Evolutionary conservation across 2,888 invertebrate genomes (phyloP).

Genomic region (Mellilla xanthometata): DNA sequence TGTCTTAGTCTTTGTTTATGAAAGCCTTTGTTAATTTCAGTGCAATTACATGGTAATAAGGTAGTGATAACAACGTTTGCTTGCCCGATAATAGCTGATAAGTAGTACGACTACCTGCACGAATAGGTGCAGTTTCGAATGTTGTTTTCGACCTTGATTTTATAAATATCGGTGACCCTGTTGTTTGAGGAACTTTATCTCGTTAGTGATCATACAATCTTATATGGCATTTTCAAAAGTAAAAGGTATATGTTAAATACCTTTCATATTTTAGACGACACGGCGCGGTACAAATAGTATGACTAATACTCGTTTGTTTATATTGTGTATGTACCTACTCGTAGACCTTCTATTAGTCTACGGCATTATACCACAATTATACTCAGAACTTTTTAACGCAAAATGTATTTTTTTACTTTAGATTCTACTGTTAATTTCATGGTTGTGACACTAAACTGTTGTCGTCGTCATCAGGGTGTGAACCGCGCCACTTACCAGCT

Average conservation of each 20-base stretch:
- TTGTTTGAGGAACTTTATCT: too few relatives aligned
- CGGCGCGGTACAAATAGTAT: too few relatives aligned
- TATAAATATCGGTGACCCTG: constrained; percentile 9
- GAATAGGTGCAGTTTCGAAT: constrained; percentile 34
- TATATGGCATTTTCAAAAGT: too few relatives aligned
- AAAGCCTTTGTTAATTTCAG: constrained; percentile 28
- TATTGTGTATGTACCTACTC: too few relatives aligned
- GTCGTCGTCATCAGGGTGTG: constrained; percentile 5
- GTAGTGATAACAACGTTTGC: constrained; percentile 52
- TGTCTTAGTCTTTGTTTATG: constrained; percentile 38
- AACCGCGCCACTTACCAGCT: constrained; percentile 1
- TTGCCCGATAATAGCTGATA: constrained; percentile 46
- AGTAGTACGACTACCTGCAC: constrained; percentile 42
- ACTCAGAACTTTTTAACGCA: too few relatives aligned
- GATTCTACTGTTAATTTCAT: neutral
- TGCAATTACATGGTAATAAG: constrained; percentile 44
- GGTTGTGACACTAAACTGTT: neutral
- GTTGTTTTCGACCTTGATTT: constrained; percentile 13
- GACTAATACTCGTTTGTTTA: too few relatives aligned
- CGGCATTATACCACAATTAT: too few relatives aligned
- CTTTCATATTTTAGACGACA: too few relatives aligned
- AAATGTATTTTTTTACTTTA: too few relatives aligned
- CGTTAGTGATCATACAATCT: too few relatives aligned
- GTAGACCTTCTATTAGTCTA: too few relatives aligned
- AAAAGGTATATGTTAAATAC: too few relatives aligned